These are phyloP conservation scores for Centropristis striata DNA, from an alignment of 2,113 vertebrate species.

Conservation along the genomic window DNA sequence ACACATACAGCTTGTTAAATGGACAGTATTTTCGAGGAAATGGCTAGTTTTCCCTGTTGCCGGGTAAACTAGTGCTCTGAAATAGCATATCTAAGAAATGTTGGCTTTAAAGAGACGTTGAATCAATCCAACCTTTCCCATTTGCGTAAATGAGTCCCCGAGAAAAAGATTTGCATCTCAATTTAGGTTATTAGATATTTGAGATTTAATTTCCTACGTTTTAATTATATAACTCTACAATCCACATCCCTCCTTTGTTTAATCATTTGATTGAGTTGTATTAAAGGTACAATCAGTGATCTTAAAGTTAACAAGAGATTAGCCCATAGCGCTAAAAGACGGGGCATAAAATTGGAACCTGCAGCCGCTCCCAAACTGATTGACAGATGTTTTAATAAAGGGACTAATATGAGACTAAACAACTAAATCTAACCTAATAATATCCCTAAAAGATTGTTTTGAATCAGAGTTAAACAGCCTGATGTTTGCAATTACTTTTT, in stretches of 20 bases:
- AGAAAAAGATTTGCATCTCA: slow-evolving; percentile 18
- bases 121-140: slow-evolving; percentile 21
- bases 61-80: slow-evolving; percentile 13
- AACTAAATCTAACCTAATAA: slow-evolving; percentile 2
- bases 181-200: slow-evolving; percentile 31
- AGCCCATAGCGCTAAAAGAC: neutral
- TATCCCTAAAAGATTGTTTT: neutral
- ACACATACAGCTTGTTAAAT: neutral
- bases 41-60: slow-evolving; percentile 10
- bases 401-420: neutral
- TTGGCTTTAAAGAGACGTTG: slow-evolving; percentile 15
- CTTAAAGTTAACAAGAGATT: slow-evolving; percentile 39
- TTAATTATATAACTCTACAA: slow-evolving; percentile 29
- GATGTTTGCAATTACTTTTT: neutral
- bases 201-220: slow-evolving; percentile 26
- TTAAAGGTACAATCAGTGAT: slow-evolving; percentile 27
- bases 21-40: neutral
- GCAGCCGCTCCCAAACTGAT: neutral
- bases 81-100: slow-evolving; percentile 1
- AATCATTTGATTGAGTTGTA: slow-evolving; percentile 1
- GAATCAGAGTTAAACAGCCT: neutral
- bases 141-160: slow-evolving; percentile 33
- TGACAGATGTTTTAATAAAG: slow-evolving; percentile 27
- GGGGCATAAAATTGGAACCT: neutral
- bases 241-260: slow-evolving; percentile 3